A percentile compares a stretch with the other conserved stretches of the same genome.
These are phyloP conservation scores for Sardinella longiceps DNA, from an alignment of 2,797 vertebrate genomes.

Conservation along the genomic window DNA sequence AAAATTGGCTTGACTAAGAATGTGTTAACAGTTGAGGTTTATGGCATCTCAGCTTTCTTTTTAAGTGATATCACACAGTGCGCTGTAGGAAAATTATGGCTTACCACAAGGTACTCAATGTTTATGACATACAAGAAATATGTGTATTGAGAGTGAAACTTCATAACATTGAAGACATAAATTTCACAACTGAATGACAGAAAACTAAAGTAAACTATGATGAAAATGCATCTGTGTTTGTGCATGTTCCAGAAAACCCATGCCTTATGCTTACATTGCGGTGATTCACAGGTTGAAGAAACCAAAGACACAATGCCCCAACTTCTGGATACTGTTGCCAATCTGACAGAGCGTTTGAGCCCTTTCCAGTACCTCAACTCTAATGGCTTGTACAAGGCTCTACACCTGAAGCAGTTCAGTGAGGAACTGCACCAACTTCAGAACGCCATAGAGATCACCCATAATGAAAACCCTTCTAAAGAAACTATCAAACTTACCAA, in stretches of 20 bases:
- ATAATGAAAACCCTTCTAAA: slow-evolving; percentile 47
- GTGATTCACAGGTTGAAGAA: slow-evolving; percentile 54
- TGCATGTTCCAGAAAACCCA: not conserved
- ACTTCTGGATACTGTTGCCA: slow-evolving; percentile 55
- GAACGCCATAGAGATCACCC: slow-evolving; percentile 45
- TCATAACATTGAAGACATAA: no score
- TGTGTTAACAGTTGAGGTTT: no score
- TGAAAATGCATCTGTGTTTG: not conserved
- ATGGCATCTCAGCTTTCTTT: no score
- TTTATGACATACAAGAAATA: no score
- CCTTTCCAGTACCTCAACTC: slow-evolving; percentile 63
- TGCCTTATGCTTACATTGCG: not conserved
- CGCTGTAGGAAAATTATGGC: no score
- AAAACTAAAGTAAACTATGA: no score
- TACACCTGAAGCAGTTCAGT: slow-evolving; percentile 60
- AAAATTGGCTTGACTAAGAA: no score
- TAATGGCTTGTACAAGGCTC: slow-evolving; percentile 59
- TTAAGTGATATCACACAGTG: no score
- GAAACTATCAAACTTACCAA: slow-evolving; percentile 58
- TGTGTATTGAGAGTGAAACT: no score
- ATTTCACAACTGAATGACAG: no score
- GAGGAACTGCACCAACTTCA: slow-evolving; percentile 65
- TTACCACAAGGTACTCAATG: no score
- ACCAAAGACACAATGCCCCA: slow-evolving; percentile 56
- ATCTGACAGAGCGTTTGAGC: slow-evolving; percentile 61